Evolutionary conservation across 2,113 vertebrate genomes (phyloP).

Genomic region (Trachemys scripta): DNA sequence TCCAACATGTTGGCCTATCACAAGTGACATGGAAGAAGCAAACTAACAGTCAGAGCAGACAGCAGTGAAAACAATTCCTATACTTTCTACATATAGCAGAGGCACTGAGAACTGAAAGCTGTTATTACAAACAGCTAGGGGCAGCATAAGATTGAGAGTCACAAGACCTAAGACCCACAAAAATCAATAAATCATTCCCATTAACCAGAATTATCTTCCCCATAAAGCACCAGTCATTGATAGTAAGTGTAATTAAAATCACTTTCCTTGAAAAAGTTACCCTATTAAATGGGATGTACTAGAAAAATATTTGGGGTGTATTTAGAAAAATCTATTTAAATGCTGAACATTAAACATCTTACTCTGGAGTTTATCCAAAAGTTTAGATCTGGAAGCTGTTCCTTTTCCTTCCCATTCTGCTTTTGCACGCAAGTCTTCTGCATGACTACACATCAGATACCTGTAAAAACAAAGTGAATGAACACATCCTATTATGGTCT

Average conservation of each 20-base stretch:
- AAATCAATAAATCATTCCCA: not conserved
- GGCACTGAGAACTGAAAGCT: conserved; percentile 4
- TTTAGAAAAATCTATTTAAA: conserved; percentile 8
- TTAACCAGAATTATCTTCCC: not conserved
- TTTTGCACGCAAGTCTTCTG: conserved; percentile 94
- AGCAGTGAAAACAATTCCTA: not conserved
- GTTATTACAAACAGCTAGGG: not conserved
- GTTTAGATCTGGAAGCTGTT: conserved; percentile 90
- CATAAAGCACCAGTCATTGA: too few relatives aligned
- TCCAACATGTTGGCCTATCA: not conserved
- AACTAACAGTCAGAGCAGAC: not conserved
- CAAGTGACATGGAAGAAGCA: not conserved
- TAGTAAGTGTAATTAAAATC: not conserved
- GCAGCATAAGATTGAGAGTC: conserved; percentile 2
- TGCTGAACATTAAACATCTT: conserved; percentile 75
- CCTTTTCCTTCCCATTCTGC: conserved; percentile 99
- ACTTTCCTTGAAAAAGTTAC: not conserved
- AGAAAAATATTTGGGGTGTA: not conserved
- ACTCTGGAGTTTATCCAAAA: conserved; percentile 98
- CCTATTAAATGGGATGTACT: not conserved
- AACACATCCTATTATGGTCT: conserved; percentile 41
- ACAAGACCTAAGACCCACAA: not conserved
- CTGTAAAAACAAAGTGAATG: conserved; percentile 71
- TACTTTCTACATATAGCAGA: conserved; percentile 1
- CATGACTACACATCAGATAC: conserved; percentile 98